A percentile compares a stretch with the other conserved stretches of the same genome.
These are phyloP conservation scores for Drymodes brunneopygia DNA, from an alignment of 2,113 vertebrate species.

Conservation along the genomic window DNA sequence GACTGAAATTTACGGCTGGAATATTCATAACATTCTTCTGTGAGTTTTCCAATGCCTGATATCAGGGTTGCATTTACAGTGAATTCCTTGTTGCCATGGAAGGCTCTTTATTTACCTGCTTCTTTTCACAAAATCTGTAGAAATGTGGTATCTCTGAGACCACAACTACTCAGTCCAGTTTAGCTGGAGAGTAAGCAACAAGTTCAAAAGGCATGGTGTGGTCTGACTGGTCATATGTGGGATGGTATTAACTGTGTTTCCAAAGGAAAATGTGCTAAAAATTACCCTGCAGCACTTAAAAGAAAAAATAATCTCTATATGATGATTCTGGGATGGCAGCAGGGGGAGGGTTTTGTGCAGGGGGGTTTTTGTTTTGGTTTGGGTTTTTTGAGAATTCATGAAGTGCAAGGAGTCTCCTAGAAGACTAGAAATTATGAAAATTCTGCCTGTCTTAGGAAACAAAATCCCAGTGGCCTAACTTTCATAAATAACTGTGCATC, in stretches of 20 bases:
- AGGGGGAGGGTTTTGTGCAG: not conserved
- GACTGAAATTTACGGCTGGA: not conserved
- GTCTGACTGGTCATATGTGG: not conserved
- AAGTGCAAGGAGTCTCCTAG: not conserved
- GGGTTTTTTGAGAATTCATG: not conserved
- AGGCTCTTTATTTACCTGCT: not conserved
- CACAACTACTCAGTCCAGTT: not conserved
- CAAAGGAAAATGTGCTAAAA: not conserved
- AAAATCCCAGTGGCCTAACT: not conserved
- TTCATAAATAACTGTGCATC: not conserved
- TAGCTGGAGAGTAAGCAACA: not conserved
- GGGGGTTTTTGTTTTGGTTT: not conserved
- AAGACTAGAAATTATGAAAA: not conserved
- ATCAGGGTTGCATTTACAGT: not conserved
- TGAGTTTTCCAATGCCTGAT: not conserved
- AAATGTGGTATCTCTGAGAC: not conserved
- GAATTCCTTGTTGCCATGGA: conserved; percentile 3
- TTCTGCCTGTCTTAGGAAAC: not conserved
- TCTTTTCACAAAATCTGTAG: not conserved
- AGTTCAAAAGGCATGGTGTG: not conserved
- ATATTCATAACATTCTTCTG: not conserved
- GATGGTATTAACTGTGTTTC: not conserved
- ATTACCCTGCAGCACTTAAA: not conserved
- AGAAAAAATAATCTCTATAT: not conserved
- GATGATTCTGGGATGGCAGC: not conserved